Base-by-base conservation (phyloP, 2,888 invertebrate genomes). In the Cancer borealis region DNA sequence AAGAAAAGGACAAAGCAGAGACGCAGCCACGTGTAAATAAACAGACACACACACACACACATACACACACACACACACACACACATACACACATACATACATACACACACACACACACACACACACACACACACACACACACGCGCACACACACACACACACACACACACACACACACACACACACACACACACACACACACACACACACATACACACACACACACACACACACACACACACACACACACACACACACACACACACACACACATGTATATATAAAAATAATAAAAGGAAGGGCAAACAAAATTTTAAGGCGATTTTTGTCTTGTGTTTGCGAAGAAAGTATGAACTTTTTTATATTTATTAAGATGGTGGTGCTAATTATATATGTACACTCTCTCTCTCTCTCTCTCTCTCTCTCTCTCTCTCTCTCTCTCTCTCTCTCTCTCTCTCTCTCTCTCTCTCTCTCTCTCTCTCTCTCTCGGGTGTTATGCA, bases 351-450 rank as follows among this genome's bases (percentile, higher is more conserved):
- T 49, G 12, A 10, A 49, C 12, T 10, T 2, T 10, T 49, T 10
- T 49, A 49, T 49, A 49, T 49, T 49, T 49, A 10, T 39, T 39
- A 39, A 39, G 39, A 39, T 39, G 39, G 39, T 2, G 39, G 39
- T 39, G 39, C 39, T 39, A 39, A 39, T 39, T 39, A 39, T 39
- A 39, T 39, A 39, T 39, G 39, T 49, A 10, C 3, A 3, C 49
- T 49, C 49, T 49, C 49, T 49, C 49, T 49, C 49, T 49, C 49
- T 49, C 49, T 49, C 66, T 66, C 66, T 66, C 66, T 66, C 66
- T 66, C 66, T 66, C 66, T 66, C 66, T 66, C 66, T 66, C 66
- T 66, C 66, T 66, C 66, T 66, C 66, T 66, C 66, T 66, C 66
- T 66, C 66, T 66, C 66, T 66, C 66, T 66, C 66, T 66, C 66